These are phyloP conservation scores for Orthosia gothica DNA, from an alignment of 2,888 invertebrate species.

Conservation along the genomic window DNA sequence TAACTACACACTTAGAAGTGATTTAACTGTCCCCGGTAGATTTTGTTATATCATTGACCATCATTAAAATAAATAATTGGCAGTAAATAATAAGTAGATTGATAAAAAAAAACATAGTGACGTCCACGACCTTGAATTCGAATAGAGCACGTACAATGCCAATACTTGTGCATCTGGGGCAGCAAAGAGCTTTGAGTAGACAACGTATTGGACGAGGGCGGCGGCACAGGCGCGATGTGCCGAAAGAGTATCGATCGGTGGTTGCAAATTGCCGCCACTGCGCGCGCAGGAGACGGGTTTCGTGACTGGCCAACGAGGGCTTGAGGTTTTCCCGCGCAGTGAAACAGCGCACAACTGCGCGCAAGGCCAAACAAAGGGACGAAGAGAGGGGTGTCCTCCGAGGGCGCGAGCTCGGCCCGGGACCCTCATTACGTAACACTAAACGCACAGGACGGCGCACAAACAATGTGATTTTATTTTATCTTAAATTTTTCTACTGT, in stretches of 20 bases:
- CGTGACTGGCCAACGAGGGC: conserved; percentile 41
- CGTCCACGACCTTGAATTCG: conserved; percentile 77
- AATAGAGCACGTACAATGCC: conserved; percentile 69
- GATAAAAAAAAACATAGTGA: conserved; percentile 22
- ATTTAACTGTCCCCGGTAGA: background rate
- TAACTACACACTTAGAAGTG: background rate
- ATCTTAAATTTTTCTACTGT: conserved; percentile 87
- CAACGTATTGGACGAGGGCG: conserved; percentile 62
- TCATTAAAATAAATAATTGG: background rate
- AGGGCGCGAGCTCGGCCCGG: conserved; percentile 80
- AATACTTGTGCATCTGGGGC: conserved; percentile 79
- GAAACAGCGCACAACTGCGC: conserved; percentile 66
- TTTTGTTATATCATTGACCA: background rate
- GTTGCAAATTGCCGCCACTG: conserved; percentile 46
- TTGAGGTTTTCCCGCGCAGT: conserved; percentile 69
- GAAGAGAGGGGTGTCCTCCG: conserved; percentile 72
- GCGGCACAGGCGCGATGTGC: conserved; percentile 69
- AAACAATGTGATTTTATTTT: conserved; percentile 91
- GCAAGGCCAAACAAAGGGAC: conserved; percentile 72
- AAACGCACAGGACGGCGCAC: conserved; percentile 91
- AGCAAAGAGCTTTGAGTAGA: conserved; percentile 68
- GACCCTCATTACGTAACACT: conserved; percentile 90
- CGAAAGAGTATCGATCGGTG: conserved; percentile 68
- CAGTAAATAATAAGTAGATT: conserved; percentile 7
- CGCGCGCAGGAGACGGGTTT: conserved; percentile 52